A percentile compares a stretch with the other conserved stretches of the same genome.
phyloP scores from a whole-genome alignment of 2,113 vertebrate genomes.

The Acinonyx jubatus region DNA sequence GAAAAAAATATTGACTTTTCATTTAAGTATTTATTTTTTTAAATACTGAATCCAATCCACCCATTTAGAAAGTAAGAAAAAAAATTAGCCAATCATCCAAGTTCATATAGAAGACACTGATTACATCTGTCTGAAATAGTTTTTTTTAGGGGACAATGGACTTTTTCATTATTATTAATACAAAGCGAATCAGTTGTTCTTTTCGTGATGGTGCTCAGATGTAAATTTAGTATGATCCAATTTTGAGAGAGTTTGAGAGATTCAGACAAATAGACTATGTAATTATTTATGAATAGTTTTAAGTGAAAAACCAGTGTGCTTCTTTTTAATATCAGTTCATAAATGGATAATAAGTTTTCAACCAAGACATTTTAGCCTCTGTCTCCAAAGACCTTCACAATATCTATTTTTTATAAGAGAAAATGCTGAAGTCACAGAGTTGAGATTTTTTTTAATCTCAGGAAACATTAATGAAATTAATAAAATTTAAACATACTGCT shows the following conservation, averaged over 20 bases:
- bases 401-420: conserved; percentile 8
- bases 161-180: neutral
- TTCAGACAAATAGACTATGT: neutral
- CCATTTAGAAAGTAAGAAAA: neutral
- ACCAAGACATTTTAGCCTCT: neutral
- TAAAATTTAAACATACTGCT: neutral
- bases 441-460: neutral
- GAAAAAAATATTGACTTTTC: neutral
- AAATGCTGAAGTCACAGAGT: neutral
- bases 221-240: neutral
- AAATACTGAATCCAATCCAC: neutral
- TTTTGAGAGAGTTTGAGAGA: neutral
- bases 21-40: neutral
- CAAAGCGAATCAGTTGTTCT: neutral
- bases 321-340: neutral
- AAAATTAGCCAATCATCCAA: neutral
- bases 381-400: neutral
- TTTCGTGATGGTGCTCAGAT: neutral
- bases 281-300: neutral
- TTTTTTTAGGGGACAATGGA: neutral
- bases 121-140: neutral
- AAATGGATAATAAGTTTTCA: conserved; percentile 26
- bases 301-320: neutral
- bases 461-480: neutral
- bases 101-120: neutral